A percentile compares a stretch with the other conserved stretches of the same genome.
These are phyloP conservation scores for Caerostris extrusa DNA, from an alignment of 1,140 invertebrate species.

Conservation along the genomic window DNA sequence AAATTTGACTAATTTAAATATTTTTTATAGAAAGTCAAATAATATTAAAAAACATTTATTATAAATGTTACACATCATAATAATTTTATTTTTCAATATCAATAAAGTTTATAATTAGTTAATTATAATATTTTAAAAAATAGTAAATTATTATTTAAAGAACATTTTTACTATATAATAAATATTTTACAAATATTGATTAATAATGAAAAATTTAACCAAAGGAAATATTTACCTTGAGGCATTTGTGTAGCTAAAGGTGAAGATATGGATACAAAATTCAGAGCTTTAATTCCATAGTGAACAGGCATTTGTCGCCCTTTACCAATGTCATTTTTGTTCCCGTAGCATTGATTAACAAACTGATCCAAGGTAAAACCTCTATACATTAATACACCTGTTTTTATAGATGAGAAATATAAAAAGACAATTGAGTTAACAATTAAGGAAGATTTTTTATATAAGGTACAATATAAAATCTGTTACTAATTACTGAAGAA, in stretches of 20 bases:
- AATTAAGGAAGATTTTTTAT: neutral
- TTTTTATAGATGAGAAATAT: neutral
- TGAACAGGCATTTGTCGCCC: slow-evolving; percentile 98
- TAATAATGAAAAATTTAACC: neutral
- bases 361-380: slow-evolving; percentile 93
- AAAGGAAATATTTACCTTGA: slow-evolving; percentile 86
- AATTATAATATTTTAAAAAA: no score
- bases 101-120: no score
- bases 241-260: slow-evolving; percentile 98
- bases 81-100: no score
- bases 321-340: slow-evolving; percentile 92
- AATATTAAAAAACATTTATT: no score
- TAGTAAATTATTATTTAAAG: no score
- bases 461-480: no score
- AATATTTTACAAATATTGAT: no score
- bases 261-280: slow-evolving; percentile 98
- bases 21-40: no score
- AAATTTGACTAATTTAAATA: no score
- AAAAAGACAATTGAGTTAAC: neutral
- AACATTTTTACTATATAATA: no score
- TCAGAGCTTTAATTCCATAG: slow-evolving; percentile 91
- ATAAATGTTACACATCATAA: no score
- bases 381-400: slow-evolving; percentile 91
- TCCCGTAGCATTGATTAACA: slow-evolving; percentile 98
- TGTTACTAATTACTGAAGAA: no score